phyloP scores from a whole-genome alignment of 2,888 invertebrate genomes.

The Dusona sp. region DNA sequence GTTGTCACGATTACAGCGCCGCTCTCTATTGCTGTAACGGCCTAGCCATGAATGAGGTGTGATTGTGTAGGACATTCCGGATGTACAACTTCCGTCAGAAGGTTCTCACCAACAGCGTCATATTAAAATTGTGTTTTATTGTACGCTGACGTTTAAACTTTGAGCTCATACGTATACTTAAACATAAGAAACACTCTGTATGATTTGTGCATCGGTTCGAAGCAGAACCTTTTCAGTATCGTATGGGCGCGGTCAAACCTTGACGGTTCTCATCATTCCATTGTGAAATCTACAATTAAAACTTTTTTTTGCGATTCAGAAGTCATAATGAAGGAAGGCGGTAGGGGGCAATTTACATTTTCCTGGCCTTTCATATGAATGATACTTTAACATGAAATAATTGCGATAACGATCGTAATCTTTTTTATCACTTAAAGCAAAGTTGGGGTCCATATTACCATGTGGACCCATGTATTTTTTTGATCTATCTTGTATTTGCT shows the following conservation, averaged over 20 bases:
- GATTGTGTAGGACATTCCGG: no score
- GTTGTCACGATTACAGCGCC: no score
- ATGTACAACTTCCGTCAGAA: no score
- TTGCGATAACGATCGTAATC: neutral
- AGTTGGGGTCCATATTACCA: neutral
- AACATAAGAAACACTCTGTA: neutral
- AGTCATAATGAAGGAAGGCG: no score
- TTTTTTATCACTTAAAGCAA: neutral
- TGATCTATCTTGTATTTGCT: conserved; percentile 8
- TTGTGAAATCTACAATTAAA: neutral
- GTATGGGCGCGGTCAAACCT: neutral
- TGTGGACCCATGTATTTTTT: neutral
- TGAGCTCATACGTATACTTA: no score
- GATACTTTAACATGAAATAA: neutral
- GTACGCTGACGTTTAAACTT: no score
- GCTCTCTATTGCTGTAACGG: no score
- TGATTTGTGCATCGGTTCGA: neutral
- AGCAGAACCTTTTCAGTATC: neutral
- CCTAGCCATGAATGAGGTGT: no score
- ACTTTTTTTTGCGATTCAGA: neutral
- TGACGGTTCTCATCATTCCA: neutral
- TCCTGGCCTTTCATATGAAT: neutral
- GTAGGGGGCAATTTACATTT: neutral
- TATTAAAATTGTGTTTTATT: no score
- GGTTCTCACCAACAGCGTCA: no score